Conservation (phyloP, 2,797 vertebrate genomes). For the Darevskia nairensis region DNA sequence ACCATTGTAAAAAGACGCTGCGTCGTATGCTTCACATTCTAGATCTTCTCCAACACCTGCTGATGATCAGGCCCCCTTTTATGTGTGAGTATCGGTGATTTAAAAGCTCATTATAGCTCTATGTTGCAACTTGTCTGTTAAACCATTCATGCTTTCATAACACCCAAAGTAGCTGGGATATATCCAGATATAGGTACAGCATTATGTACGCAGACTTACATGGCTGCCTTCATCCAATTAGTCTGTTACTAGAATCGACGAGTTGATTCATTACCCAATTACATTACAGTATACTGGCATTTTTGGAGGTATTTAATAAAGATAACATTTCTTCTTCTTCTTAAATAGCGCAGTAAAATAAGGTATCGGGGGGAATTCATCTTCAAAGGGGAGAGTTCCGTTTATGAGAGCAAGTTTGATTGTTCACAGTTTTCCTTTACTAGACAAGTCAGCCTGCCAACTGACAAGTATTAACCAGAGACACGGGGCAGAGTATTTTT, state of each 20-base stretch:
- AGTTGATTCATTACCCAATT: slow-evolving; percentile 35
- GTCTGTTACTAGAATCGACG: neutral
- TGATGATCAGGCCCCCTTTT: slow-evolving; percentile 94
- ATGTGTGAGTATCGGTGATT: slow-evolving; percentile 97
- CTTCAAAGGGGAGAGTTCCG: neutral
- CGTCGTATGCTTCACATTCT: slow-evolving; percentile 91
- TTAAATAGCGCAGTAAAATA: neutral
- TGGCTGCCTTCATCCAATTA: slow-evolving; percentile 29
- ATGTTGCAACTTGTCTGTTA: slow-evolving; percentile 79
- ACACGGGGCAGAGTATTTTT: neutral
- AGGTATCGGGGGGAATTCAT: neutral
- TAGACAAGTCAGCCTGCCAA: neutral
- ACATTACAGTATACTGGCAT: slow-evolving; percentile 14
- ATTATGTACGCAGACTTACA: slow-evolving; percentile 4
- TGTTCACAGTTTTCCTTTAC: neutral
- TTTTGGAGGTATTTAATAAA: slow-evolving; percentile 8
- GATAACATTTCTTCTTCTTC: neutral
- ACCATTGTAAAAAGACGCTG: slow-evolving; percentile 88
- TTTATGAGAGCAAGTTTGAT: neutral
- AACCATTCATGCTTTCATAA: slow-evolving; percentile 77
- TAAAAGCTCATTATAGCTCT: slow-evolving; percentile 79
- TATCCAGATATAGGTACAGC: slow-evolving; percentile 75
- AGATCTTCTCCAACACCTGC: slow-evolving; percentile 96
- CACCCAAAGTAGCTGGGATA: slow-evolving; percentile 63
- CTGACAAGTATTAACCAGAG: neutral